Conservation (phyloP, 1,140 invertebrate genomes). For the Stegodyphus dumicola region DNA sequence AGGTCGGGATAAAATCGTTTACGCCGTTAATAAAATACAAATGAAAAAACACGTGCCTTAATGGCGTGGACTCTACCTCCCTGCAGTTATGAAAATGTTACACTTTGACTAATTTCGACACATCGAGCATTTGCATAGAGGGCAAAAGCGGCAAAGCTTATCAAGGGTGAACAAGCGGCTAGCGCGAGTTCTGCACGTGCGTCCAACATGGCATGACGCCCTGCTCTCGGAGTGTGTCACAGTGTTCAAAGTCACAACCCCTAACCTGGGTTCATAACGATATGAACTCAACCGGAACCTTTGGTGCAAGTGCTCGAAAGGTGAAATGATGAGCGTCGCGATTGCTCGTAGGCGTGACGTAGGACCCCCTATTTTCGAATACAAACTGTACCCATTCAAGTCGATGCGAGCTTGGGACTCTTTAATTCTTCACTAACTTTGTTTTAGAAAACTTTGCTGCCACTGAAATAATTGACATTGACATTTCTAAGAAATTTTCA, state of each 20-base stretch:
- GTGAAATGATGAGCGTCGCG: neutral
- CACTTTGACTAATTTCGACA: slow-evolving; percentile 55
- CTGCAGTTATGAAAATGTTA: slow-evolving; percentile 58
- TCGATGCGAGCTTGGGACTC: no score
- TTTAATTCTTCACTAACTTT: no score
- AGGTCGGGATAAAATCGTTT: slow-evolving; percentile 48
- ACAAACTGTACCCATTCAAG: no score
- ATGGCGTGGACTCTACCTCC: neutral
- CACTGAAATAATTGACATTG: no score
- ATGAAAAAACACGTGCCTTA: slow-evolving; percentile 1
- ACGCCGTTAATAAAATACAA: slow-evolving; percentile 10
- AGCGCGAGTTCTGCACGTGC: slow-evolving; percentile 26
- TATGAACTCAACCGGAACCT: slow-evolving; percentile 16
- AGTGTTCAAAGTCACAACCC: slow-evolving; percentile 1
- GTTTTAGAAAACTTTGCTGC: no score
- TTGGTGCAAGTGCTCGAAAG: neutral
- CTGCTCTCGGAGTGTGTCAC: neutral
- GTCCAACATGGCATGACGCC: slow-evolving; percentile 29
- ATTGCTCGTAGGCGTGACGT: neutral
- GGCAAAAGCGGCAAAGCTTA: slow-evolving; percentile 9
- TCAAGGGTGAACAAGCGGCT: slow-evolving; percentile 38
- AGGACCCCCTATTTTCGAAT: no score
- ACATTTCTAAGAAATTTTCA: no score
- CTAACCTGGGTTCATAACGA: slow-evolving; percentile 18
- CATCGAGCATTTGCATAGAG: slow-evolving; percentile 25